These are phyloP conservation scores for Maniola jurtina DNA, from an alignment of 1,140 invertebrate genomes.

Conservation along the genomic window DNA sequence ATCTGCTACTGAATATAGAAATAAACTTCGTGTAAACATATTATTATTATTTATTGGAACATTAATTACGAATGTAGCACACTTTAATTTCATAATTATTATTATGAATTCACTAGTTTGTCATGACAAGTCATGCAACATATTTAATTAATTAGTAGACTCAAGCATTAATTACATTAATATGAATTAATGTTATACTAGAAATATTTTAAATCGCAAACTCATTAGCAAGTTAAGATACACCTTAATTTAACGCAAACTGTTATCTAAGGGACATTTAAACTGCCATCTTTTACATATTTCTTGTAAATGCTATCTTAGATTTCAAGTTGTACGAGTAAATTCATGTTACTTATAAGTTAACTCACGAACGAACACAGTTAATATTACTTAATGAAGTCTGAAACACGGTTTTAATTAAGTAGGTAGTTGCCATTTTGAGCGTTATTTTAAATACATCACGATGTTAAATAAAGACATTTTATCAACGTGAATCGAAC, in stretches of 20 bases:
- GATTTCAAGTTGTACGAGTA: constrained; percentile 11
- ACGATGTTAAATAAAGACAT: constrained; percentile 7
- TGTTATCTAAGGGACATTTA: constrained; percentile 8
- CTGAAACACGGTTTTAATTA: constrained; percentile 3
- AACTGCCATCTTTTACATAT: constrained; percentile 11
- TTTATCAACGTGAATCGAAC: constrained; percentile 15
- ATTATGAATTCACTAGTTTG: background rate
- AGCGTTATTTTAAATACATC: constrained; percentile 12
- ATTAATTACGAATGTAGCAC: too few relatives aligned
- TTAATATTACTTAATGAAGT: background rate
- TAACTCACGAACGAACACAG: background rate
- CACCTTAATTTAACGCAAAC: constrained; percentile 6
- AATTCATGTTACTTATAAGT: background rate
- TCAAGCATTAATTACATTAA: constrained; percentile 7
- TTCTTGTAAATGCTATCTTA: constrained; percentile 13
- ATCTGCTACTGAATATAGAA: background rate
- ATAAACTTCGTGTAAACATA: background rate
- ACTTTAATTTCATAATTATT: background rate
- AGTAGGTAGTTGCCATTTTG: too few relatives aligned
- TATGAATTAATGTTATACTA: background rate
- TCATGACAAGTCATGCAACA: background rate
- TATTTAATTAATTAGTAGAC: background rate
- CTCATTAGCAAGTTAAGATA: constrained; percentile 6
- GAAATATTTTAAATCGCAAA: background rate
- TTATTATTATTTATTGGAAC: constrained; percentile 3